Evolutionary conservation across 2,888 invertebrate species (phyloP).

Genomic region (Xanthostigma xanthostigma): DNA sequence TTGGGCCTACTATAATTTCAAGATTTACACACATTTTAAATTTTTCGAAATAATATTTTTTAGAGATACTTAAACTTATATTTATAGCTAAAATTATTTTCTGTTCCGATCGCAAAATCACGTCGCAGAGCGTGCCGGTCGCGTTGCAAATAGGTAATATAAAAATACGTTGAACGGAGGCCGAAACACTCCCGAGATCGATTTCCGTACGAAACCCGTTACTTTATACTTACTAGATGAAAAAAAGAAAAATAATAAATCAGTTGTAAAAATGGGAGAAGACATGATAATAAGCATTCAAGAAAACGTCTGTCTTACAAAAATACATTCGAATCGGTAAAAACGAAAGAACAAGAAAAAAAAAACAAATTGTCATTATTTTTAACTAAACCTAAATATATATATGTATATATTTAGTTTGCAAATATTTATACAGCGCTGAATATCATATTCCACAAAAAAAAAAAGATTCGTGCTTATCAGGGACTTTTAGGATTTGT

Average conservation of each 20-base stretch:
- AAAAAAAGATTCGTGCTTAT: no score
- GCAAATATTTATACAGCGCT: no score
- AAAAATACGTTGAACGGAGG: no score
- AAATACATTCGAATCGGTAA: not conserved
- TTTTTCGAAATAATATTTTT: slow-evolving; percentile 7
- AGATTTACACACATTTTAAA: slow-evolving; percentile 7
- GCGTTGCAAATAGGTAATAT: no score
- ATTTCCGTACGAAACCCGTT: not conserved
- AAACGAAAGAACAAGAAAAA: not conserved
- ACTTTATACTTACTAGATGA: not conserved
- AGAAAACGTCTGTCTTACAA: not conserved
- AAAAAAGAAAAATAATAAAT: not conserved
- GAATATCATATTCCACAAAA: no score
- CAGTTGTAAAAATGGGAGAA: not conserved
- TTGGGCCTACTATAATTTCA: slow-evolving; percentile 7
- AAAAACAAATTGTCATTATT: not conserved
- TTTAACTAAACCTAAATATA: not conserved
- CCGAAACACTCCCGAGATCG: no score
- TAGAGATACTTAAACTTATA: slow-evolving; percentile 6
- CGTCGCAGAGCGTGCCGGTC: no score
- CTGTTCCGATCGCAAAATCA: no score
- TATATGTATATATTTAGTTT: no score
- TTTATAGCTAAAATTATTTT: slow-evolving; percentile 6
- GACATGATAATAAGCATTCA: not conserved
- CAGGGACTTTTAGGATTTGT: no score